phyloP scores from a whole-genome alignment of 2,797 vertebrate genomes.

The Rhinatrema bivittatum region DNA sequence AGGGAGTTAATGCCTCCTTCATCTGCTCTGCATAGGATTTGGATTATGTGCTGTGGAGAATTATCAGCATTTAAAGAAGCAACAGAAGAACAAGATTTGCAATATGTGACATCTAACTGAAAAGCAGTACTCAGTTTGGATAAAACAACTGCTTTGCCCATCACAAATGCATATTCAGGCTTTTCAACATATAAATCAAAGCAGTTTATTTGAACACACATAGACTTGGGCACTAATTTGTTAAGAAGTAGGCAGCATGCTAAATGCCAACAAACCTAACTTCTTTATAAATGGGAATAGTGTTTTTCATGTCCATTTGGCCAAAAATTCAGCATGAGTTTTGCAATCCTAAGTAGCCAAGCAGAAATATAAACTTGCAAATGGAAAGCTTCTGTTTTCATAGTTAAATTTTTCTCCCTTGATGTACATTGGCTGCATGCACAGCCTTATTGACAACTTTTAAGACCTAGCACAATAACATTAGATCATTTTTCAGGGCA shows the following conservation, averaged over 20 bases:
- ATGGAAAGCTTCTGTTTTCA: constrained; percentile 11
- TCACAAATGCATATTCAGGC: constrained; percentile 20
- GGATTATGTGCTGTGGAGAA: background rate
- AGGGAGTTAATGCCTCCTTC: background rate
- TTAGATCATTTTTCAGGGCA: too few relatives aligned
- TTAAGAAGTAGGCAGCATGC: constrained; percentile 16
- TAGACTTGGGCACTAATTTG: constrained; percentile 5
- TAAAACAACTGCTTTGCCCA: constrained; percentile 3
- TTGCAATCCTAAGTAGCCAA: constrained; percentile 1
- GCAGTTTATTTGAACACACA: constrained; percentile 23
- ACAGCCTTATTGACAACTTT: constrained; percentile 2
- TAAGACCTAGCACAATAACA: too few relatives aligned
- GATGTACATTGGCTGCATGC: background rate
- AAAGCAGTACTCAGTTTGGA: constrained; percentile 19
- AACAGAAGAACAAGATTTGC: background rate
- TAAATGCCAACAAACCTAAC: constrained; percentile 16
- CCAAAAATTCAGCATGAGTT: constrained; percentile 5
- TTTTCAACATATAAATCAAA: constrained; percentile 26
- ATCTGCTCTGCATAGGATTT: background rate
- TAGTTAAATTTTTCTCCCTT: background rate
- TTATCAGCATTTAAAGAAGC: background rate
- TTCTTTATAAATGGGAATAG: constrained; percentile 11
- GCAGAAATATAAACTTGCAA: constrained; percentile 3
- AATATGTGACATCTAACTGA: background rate
- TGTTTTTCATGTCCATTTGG: background rate